Base-by-base conservation (phyloP, 2,113 vertebrate genomes). In the Chaetops frenatus region DNA sequence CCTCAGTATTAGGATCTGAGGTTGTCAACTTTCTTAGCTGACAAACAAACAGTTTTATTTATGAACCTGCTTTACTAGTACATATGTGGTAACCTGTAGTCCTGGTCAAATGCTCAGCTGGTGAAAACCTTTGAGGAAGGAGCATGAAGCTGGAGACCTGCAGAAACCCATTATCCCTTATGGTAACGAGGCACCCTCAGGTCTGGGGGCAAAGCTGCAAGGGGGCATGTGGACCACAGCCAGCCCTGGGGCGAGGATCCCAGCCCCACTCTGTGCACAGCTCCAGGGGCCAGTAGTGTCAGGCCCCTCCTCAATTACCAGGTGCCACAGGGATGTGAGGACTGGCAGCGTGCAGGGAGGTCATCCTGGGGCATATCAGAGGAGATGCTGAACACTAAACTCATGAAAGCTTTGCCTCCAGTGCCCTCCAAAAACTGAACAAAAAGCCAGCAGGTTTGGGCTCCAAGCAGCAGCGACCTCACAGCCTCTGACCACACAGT, bases 211-310 rank as follows among this genome's bases (percentile, higher is more conserved):
- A 17, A 22, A 28, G 54, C 51, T 71, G 27, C 0, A 1, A 62
- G 31, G 29, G 25, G 44, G 13, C 38, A 25, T 11, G 8, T 6
- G 28, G 48, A 35, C 19, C 6, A 3, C 8, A 19, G n/a, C 54
- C 31, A 19, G 50, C 27, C 66, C 53, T 6, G 29, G 53, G n/a
- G 17, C 19, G 29, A 67, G 25, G 36, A 57, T 47, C 35, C 35
- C 0, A 0, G 18, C 25, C 35, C 10, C 27, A 14, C 12, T 33
- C 54, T 18, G 15, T n/a, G 12, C 2, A 0, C 12, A 29, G 67
- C 40, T 15, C 20, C 1, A 0, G n/a, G n/a, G 36, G 12, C 22
- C 28, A 29, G 38, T 11, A 14, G 21, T 11, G 17, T 20, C 67
- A 45, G 40, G 33, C 57, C 35, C 8, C 13, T 33, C 31, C 15